phyloP scores from a whole-genome alignment of 1,140 invertebrate genomes.

The Idris sp. region DNA sequence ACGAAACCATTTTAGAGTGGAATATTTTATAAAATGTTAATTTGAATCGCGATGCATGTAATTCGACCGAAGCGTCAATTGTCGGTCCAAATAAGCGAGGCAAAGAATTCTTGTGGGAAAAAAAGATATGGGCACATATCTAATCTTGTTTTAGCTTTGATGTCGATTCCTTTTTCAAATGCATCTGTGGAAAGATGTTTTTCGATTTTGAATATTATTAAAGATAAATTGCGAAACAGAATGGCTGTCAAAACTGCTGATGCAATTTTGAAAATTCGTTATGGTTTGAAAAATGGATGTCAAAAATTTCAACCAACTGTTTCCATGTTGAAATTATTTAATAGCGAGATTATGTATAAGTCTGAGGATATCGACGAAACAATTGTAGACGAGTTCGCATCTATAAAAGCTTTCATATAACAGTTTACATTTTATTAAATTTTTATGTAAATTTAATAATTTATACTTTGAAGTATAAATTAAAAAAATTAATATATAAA shows the following conservation, averaged over 20 bases:
- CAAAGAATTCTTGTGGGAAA: conserved; percentile 44
- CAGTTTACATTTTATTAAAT: not conserved
- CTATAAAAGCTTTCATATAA: not conserved
- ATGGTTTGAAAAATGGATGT: conserved; percentile 13
- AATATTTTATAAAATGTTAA: conserved; percentile 14
- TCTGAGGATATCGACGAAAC: conserved; percentile 23
- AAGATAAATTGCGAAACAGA: conserved; percentile 59
- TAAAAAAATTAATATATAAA: too few relatives aligned
- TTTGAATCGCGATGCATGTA: conserved; percentile 4
- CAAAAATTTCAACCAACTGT: conserved; percentile 25
- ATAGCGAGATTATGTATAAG: conserved; percentile 31
- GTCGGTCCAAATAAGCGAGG: conserved; percentile 41
- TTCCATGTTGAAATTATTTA: conserved; percentile 29
- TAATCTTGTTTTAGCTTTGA: conserved; percentile 33
- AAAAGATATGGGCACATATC: conserved; percentile 41
- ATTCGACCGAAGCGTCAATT: conserved; percentile 42
- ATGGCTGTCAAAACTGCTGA: conserved; percentile 42
- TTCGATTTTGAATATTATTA: conserved; percentile 52
- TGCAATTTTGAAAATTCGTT: conserved; percentile 27
- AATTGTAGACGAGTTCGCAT: conserved; percentile 8
- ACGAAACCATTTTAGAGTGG: conserved; percentile 48
- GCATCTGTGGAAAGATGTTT: conserved; percentile 58
- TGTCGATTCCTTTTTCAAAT: conserved; percentile 45
- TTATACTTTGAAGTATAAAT: too few relatives aligned
- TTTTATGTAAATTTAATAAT: not conserved